phyloP scores from a whole-genome alignment of 64 coral and sea anemone species.

The Actinia equina region DNA sequence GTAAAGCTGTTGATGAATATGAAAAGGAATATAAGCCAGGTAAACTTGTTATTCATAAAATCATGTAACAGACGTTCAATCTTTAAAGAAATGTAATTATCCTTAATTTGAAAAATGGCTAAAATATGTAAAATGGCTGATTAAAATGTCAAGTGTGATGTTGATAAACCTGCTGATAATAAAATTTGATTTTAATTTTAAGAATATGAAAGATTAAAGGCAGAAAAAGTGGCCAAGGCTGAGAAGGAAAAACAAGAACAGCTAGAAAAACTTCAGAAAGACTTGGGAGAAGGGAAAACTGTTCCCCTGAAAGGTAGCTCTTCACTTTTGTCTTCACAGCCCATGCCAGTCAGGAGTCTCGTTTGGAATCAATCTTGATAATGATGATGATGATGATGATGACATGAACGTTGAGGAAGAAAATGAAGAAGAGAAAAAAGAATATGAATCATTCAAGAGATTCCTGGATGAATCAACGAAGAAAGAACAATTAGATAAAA shows the following conservation, averaged over 20 bases:
- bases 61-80: too few species aligned
- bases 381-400: conserved; percentile 54
- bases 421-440: conserved; percentile 68
- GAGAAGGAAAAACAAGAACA: conserved; percentile 73
- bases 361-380: conserved; percentile 70
- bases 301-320: conserved; percentile 61
- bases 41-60: not conserved
- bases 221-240: conserved; percentile 54
- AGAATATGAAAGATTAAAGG: conserved; percentile 96
- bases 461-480: conserved; percentile 64
- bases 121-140: too few species aligned
- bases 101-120: too few species aligned
- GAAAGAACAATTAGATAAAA: conserved; percentile 40
- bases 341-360: conserved; percentile 27
- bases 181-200: not conserved
- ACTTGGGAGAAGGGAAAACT: conserved; percentile 78
- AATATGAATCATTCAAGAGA: conserved; percentile 83
- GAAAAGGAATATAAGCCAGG: conserved; percentile 98
- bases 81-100: too few species aligned
- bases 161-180: too few species aligned
- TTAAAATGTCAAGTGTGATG: too few species aligned
- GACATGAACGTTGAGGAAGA: not conserved
- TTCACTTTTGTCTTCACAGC: conserved; percentile 18
- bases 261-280: conserved; percentile 76
- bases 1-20: conserved; percentile 75